Base-by-base conservation (phyloP, 2,797 vertebrate genomes). In the Parauchenoglanis punctatus region DNA sequence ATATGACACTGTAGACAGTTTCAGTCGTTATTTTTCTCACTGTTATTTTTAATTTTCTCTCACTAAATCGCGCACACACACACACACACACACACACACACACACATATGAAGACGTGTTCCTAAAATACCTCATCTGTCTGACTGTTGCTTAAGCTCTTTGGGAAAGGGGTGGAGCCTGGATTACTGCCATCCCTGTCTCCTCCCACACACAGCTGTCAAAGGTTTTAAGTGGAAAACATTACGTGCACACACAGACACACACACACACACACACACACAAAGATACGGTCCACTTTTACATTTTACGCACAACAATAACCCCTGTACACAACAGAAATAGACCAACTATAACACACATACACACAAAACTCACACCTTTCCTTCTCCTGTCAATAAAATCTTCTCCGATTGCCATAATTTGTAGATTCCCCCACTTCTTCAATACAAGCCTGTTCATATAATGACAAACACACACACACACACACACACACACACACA, bases 71-170 rank as follows among this genome's bases (percentile, higher is more conserved):
- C 63, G 2, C 35, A 40, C 35, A 40, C 35, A 40, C 35, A 40
- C 59, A 77, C 59, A 83, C 80, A 72, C 76, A 35, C 75, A 80
- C 70, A 86, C 85, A 87, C 78, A 81, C 68, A 86, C 49, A 59
- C 70, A 73, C 65, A 81, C 83, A 77, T 67, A 35, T 35, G 35
- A 3, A 85, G 75, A 88, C 70, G 35, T 90, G 89, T 91, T 91
- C 91, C 86, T 83, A 91, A 91, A 91, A 91, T 91, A 91, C 88
- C 87, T 88, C 76, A 88, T 81, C 83, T 87, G 85, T 78, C 90
- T 89, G 85, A 87, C 85, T 89, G 81, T 81, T 88, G 89, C 73
- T 87, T 90, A 86, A 86, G 85, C 86, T 90, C 68, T 86, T 87
- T 85, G 86, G 87, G 86, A 89, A 88, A 80, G 75, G 87, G 88